Base-by-base conservation (phyloP, 2,797 vertebrate genomes). In the Sebastes hubbsi region DNA sequence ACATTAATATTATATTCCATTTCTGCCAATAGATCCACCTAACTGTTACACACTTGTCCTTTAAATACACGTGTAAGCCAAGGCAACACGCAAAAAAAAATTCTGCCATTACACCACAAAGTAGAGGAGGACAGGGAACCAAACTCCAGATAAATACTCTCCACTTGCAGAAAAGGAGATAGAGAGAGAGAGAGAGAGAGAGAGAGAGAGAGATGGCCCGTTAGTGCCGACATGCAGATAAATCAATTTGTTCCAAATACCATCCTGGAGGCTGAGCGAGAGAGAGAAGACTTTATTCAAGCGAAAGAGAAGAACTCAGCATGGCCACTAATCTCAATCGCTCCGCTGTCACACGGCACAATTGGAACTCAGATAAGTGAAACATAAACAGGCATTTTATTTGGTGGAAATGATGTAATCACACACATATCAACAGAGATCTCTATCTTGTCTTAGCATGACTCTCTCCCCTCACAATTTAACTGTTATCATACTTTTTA, bases 191-290 rank as follows among this genome's bases (percentile, higher is more conserved):
- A 13, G 5, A 13, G 36, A 42, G 85, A 86, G 67, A 79, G 78
- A 87, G 78, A 7, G 83, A 86, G 69, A 78, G 78, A 87, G 78
- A 87, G 78, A 80, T 73, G 68, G 75, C 34, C 67, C 78, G 84
- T 91, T 84, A 84, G 79, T 12, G 32, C 80, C 54, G 82, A 88
- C 76, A 85, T 66, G 78, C 83, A 59, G 77, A 77, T 86, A 87
- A 92, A 95, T 92, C 91, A 80, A 91, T 94, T 91, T 87, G 91
- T 91, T 90, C 87, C 84, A 67, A 90, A 88, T 90, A 88, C 71
- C 78, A 85, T 75, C 71, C 80, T 24, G 77, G 67, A 62, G 67
- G 82, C 61, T 2, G 3, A 78, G 77, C 9, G 46, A 70, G 72
- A 71, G 59, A 78, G 86, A 78, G 76, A 82, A 27, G 72, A 89